Base-by-base conservation (phyloP, 92 coral and sea anemone species). In the Phymanthus crucifer region DNA sequence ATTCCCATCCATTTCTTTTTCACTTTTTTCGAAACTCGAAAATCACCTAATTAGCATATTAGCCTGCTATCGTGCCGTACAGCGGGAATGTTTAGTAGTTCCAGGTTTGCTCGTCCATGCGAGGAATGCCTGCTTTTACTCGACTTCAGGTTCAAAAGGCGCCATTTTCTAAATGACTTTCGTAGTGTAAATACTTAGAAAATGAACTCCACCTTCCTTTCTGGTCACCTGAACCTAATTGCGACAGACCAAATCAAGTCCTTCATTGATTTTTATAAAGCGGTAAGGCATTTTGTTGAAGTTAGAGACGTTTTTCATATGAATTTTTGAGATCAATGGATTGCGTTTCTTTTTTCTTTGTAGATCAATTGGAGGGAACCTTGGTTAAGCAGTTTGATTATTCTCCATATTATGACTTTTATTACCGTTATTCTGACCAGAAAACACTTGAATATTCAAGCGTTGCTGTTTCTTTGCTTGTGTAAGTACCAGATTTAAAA, bases 281-380 rank as follows among this genome's bases (percentile, higher is more conserved):
- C 97, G 74, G 98, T 94, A 86, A 78, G 90, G 38, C 33, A 18
- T 23, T 37, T 75, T 32, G 6, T 32, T 75, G 26, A 21, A 31
- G 17, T 35, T 16, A 38, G 5, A 2, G 64, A 9, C 64, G 64
- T 64, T 56, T 77, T n/a, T 21, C 12, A 32, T 65, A 16, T 16
- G 8, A 77, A n/a, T 13, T 16, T 35, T 0, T 33, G 64, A 40
- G 10, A 8, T 32, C 21, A 19, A 33, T 0, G 5, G 26, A 12
- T 70, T 72, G 74, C 66, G 21, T 70, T 75, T 61, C n/a, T 61
- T 0, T 80, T 70, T 73, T 46, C 48, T 0, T 77, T 57, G 26
- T 73, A 95, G 98, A 89, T 95, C 46, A 84, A 95, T 61, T 95
- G 98, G 98, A 83, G 84, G 48, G 97, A 95, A 73, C 86, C 84